Evolutionary conservation across 1,140 invertebrate species (phyloP), one percentile per base, ranked within the genome.

Genomic region (Drosophila erecta): DNA sequence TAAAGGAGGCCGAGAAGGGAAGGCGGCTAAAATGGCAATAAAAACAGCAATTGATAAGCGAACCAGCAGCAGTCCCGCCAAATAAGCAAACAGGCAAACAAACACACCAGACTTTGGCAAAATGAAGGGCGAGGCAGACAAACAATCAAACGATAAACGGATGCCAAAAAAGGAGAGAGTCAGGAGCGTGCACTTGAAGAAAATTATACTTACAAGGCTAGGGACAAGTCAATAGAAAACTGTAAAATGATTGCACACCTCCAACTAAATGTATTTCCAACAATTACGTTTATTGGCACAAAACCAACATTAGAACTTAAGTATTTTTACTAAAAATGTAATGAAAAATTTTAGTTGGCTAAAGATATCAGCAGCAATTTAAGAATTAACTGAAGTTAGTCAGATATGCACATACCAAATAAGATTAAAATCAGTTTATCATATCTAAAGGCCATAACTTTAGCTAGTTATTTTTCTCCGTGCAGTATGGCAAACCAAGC

Each of bases 131-230:
- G 57, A n/a, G 57, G 75, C 83, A 83, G 81, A 81, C 83, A 86
- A 86, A 86, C 83, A 86, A 86, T 87, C 83, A 86, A 86, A 86
- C 83, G 83, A 86, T 86, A 86, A 86, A 86, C 83, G 83, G 83
- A 76, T 86, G 83, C 83, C 83, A 86, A 79, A 80, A 72, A 58
- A 53, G 60, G 69, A 65, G 37, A 56, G 14, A 22, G 22, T 3
- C 40, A 58, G 69, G 41, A 50, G 50, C 8, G 7, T 15, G 17
- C 64, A 66, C 64, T 64, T n/a, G 0, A n/a, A 22, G 12, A 50
- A 66, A 66, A 35, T 14, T 12, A 33, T 4, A 11, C 10, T 3
- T 12, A 37, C 14, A 30, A 30, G 10, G 3, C 7, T 8, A 8
- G 3, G 30, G 0, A 30, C 30, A 3, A 30, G 8, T 30, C 30